phyloP scores from a whole-genome alignment of 2,113 vertebrate genomes.

The Etheostoma cragini region DNA sequence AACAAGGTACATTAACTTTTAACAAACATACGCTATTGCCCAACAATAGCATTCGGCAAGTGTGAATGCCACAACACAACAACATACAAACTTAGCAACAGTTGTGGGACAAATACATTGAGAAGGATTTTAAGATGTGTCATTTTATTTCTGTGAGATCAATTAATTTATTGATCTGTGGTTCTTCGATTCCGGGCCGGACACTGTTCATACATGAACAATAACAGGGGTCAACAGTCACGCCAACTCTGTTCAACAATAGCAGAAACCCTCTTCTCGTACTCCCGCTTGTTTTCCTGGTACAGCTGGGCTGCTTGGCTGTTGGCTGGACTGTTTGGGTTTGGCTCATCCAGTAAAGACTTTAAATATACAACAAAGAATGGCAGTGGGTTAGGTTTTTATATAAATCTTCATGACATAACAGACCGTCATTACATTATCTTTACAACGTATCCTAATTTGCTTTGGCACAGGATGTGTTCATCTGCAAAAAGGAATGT shows the following conservation, averaged over 20 bases:
- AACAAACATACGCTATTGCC: conserved; percentile 86
- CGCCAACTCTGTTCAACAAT: conserved; percentile 99
- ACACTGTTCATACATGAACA: conserved; percentile 87
- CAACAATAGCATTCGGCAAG: conserved; percentile 86
- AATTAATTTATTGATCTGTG: conserved; percentile 72
- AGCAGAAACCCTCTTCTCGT: conserved; percentile 98
- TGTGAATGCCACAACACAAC: conserved; percentile 89
- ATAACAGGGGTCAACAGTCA: conserved; percentile 93
- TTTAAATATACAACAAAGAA: conserved; percentile 67
- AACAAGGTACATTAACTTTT: conserved; percentile 91
- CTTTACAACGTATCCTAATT: neutral
- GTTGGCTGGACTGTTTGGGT: conserved; percentile 98
- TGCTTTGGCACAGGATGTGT: neutral
- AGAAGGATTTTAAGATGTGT: conserved; percentile 82
- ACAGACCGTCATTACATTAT: neutral
- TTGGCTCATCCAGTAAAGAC: conserved; percentile 99
- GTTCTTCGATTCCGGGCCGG: conserved; percentile 86
- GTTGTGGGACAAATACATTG: conserved; percentile 89
- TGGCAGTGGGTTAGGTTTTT: conserved; percentile 19
- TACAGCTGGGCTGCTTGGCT: conserved; percentile 99
- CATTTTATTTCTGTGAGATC: conserved; percentile 64
- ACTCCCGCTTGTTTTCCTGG: conserved; percentile 99
- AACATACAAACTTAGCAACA: conserved; percentile 92
- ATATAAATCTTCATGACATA: neutral
- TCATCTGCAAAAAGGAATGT: neutral